These are phyloP conservation scores for Mirounga angustirostris DNA, from an alignment of 2,113 vertebrate species.

Conservation along the genomic window DNA sequence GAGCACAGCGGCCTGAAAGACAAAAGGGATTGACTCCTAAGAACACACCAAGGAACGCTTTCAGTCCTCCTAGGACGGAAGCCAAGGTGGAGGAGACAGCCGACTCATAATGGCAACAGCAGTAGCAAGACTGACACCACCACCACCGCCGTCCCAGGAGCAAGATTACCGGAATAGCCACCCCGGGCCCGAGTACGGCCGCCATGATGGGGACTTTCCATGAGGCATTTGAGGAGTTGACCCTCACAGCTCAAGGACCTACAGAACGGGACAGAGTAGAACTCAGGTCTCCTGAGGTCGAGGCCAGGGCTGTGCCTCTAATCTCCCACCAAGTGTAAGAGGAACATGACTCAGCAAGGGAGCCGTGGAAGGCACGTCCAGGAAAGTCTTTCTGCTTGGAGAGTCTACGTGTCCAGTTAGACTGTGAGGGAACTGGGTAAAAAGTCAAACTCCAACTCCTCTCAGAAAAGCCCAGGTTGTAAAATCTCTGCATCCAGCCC, in stretches of 20 bases:
- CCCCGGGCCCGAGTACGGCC: accelerated
- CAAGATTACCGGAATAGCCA: no score
- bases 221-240: neutral
- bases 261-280: neutral
- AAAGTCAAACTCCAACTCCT: neutral
- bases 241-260: neutral
- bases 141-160: accelerated
- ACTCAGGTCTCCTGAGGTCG: neutral
- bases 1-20: conserved; percentile 94
- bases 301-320: neutral
- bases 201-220: neutral
- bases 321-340: neutral
- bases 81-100: accelerated
- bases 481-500: neutral
- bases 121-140: neutral
- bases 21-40: neutral
- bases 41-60: neutral
- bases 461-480: neutral
- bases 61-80: neutral
- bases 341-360: neutral
- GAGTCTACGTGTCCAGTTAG: neutral
- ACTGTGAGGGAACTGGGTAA: neutral
- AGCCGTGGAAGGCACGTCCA: neutral
- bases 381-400: neutral
- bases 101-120: neutral